Base-by-base conservation (phyloP, 1,140 invertebrate species). In the Carcinoscorpius rotundicauda region DNA sequence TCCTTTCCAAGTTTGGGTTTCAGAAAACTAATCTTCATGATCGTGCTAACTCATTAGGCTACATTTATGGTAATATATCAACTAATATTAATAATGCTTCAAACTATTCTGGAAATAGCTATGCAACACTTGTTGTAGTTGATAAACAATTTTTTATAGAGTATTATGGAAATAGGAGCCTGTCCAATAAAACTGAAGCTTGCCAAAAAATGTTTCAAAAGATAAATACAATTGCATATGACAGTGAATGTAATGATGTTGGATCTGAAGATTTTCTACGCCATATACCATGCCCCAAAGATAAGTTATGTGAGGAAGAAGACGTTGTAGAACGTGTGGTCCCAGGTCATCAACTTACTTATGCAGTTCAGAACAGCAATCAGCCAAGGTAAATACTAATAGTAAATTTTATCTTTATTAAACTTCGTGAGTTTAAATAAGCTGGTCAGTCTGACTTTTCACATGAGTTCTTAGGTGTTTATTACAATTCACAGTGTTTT, bases 21-120 rank as follows among this genome's bases (percentile, higher is more conserved):
- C 92, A 97, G 79, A 94, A 97, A 78, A 95, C 93, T n/a, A 89
- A 94, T 76, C 82, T 84, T 49, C 84, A 89, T 75, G 82, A 86
- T 69, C 80, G 85, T 72, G 84, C 84, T 69, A 85, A 88, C 68
- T 92, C 91, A 65, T 86, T 87, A 78, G 94, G 95, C 51, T 97
- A 92, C 76, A 93, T 97, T 71, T 97, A 93, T 76, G 94, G 93
- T 11, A 97, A 97, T 78, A 84, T 97, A 50, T 93, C 91, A 49
- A 61, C 50, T 52, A 48, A 51, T 58, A 62, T 58, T 50, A 49
- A 49, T 52, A 65, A 58, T 51, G 66, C 64, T 62, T 63, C 65
- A 66, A 53, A 66, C 59, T 29, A 58, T 64, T 50, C 59, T 70
- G 9, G 10, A 60, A 59, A 65, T 66, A 65, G 71, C 68, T 82